phyloP scores from a whole-genome alignment of 2,888 invertebrate genomes.

The Tyria jacobaeae region DNA sequence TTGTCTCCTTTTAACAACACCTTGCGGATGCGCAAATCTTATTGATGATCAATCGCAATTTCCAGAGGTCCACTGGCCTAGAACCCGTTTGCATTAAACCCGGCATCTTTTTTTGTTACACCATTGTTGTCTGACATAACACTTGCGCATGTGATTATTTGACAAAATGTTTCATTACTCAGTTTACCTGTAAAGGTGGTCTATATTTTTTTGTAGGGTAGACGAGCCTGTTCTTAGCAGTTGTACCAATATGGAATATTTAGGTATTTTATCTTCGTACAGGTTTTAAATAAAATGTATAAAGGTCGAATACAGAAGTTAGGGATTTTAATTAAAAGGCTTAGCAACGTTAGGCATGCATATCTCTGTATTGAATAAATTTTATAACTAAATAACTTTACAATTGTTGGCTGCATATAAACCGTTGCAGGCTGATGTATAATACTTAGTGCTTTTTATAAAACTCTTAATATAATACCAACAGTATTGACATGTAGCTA shows the following conservation, averaged over 20 bases:
- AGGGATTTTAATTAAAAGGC: no score
- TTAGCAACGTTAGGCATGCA: no score
- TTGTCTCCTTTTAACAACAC: constrained; percentile 37
- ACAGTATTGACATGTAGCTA: no score
- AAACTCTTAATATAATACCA: no score
- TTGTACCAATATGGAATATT: neutral
- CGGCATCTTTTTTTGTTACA: constrained; percentile 60
- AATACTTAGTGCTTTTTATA: no score
- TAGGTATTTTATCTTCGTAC: no score
- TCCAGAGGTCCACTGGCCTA: constrained; percentile 44
- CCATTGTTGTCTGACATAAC: constrained; percentile 61
- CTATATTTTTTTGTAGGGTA: constrained; percentile 58
- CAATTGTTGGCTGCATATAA: no score
- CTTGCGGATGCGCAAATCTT: constrained; percentile 59
- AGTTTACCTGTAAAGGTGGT: constrained; percentile 72
- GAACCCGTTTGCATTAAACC: constrained; percentile 66
- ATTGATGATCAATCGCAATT: constrained; percentile 59
- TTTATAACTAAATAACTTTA: no score
- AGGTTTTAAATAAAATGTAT: no score
- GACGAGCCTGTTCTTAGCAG: constrained; percentile 34
- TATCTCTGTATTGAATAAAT: no score
- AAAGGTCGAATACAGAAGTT: no score
- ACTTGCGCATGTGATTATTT: constrained; percentile 79
- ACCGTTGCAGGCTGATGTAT: no score
- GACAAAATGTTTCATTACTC: constrained; percentile 72